These are phyloP conservation scores for Excalfactoria chinensis DNA, from an alignment of 2,113 vertebrate genomes.

Conservation along the genomic window DNA sequence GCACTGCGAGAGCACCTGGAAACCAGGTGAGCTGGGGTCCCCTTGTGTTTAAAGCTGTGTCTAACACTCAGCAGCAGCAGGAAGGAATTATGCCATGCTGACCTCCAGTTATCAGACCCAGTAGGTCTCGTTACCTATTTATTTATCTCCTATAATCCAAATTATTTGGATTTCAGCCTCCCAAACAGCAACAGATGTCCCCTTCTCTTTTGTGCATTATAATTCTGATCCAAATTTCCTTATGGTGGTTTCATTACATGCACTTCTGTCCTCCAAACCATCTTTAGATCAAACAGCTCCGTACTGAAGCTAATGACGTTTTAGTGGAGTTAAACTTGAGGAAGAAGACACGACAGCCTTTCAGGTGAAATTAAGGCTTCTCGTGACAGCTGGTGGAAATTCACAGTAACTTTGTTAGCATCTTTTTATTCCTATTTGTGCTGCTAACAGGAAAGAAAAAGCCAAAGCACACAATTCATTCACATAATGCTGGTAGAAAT, in stretches of 20 bases:
- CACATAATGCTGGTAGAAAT: neutral
- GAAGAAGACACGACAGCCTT: neutral
- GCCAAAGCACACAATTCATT: neutral
- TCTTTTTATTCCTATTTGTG: neutral
- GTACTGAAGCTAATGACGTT: neutral
- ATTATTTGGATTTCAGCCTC: neutral
- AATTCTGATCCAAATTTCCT: accelerated
- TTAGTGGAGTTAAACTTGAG: neutral
- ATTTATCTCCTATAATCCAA: neutral
- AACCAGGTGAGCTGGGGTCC: neutral
- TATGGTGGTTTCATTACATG: neutral
- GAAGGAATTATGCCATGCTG: neutral
- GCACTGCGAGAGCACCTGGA: neutral
- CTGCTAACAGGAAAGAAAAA: neutral
- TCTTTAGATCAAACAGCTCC: neutral
- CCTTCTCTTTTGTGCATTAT: accelerated
- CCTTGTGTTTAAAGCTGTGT: neutral
- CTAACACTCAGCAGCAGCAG: neutral
- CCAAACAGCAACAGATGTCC: neutral
- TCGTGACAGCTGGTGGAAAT: neutral
- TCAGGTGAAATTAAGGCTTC: neutral
- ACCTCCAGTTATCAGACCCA: neutral
- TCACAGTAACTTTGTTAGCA: neutral
- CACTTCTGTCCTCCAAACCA: neutral
- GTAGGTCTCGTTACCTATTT: neutral